These are phyloP conservation scores for Aleiodes leptofemur DNA, from an alignment of 2,888 invertebrate genomes.

Conservation along the genomic window DNA sequence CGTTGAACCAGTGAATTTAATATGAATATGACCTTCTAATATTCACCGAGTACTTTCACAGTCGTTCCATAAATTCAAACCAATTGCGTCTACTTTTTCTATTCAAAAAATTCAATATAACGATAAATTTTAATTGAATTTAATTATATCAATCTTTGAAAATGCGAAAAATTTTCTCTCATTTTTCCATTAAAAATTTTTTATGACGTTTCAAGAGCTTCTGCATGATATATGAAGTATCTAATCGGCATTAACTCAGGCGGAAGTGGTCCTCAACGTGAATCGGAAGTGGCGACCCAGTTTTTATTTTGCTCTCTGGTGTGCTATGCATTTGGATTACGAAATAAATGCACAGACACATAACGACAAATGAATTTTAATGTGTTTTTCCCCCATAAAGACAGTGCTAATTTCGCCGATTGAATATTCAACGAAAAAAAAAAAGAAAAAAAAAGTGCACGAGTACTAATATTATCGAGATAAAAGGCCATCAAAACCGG, in stretches of 20 bases:
- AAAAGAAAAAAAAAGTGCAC: background rate
- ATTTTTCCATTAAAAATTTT: slow-evolving; percentile 12
- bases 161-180: slow-evolving; percentile 32
- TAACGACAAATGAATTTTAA: background rate
- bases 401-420: too few relatives aligned
- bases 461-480: background rate
- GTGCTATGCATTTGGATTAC: background rate
- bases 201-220: slow-evolving; percentile 25
- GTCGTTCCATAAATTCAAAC: slow-evolving; percentile 10
- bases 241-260: slow-evolving; percentile 23
- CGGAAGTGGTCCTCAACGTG: slow-evolving; percentile 4
- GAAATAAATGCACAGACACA: background rate
- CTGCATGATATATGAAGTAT: slow-evolving; percentile 17
- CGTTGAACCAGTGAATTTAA: slow-evolving; percentile 18
- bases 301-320: background rate
- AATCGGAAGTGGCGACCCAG: slow-evolving; percentile 27
- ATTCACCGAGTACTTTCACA: slow-evolving; percentile 31
- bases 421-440: background rate
- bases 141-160: background rate
- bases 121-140: slow-evolving; percentile 6
- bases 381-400: background rate
- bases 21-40: slow-evolving; percentile 21
- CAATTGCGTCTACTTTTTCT: slow-evolving; percentile 18
- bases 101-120: slow-evolving; percentile 4
- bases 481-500: background rate